A percentile compares a stretch with the other conserved stretches of the same genome.
phyloP scores from a whole-genome alignment of 2,797 vertebrate species.

The Adrianichthys oophorus region DNA sequence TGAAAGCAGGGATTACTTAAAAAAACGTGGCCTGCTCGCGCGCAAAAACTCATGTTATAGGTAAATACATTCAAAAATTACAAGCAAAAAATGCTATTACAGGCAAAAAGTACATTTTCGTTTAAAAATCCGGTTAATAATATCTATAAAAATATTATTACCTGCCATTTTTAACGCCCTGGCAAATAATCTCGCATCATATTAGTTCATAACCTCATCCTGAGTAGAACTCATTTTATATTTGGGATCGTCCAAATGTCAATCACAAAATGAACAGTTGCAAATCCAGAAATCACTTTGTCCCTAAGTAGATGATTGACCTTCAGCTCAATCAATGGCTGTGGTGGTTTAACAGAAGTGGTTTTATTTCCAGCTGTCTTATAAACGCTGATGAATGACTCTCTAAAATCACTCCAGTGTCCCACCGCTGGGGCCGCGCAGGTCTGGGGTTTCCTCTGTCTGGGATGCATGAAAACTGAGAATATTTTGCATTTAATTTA shows the following conservation, averaged over 20 bases:
- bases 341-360: slow-evolving; percentile 69
- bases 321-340: slow-evolving; percentile 73
- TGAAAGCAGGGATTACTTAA: slow-evolving; percentile 60
- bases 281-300: slow-evolving; percentile 64
- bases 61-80: too few species aligned
- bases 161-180: slow-evolving; percentile 14
- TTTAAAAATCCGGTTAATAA: too few species aligned
- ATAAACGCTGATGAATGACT: slow-evolving; percentile 72
- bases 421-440: slow-evolving; percentile 22
- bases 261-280: slow-evolving; percentile 54
- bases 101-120: too few species aligned
- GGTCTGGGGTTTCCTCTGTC: slow-evolving; percentile 51
- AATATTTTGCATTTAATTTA: slow-evolving; percentile 26
- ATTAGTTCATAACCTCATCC: slow-evolving; percentile 38
- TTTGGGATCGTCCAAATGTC: slow-evolving; percentile 51
- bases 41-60: slow-evolving; percentile 29
- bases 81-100: too few species aligned
- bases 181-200: slow-evolving; percentile 19
- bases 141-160: slow-evolving; percentile 8
- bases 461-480: slow-evolving; percentile 22
- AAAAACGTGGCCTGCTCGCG: slow-evolving; percentile 28
- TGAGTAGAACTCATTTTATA: slow-evolving; percentile 41
- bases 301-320: slow-evolving; percentile 73
- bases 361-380: slow-evolving; percentile 75
- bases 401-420: slow-evolving; percentile 69